Percentiles rank a stretch among this genome's conserved stretches.
Evolutionary conservation across 2,888 invertebrate species (phyloP).

Genomic region (Pseudolycoriella hygida): DNA sequence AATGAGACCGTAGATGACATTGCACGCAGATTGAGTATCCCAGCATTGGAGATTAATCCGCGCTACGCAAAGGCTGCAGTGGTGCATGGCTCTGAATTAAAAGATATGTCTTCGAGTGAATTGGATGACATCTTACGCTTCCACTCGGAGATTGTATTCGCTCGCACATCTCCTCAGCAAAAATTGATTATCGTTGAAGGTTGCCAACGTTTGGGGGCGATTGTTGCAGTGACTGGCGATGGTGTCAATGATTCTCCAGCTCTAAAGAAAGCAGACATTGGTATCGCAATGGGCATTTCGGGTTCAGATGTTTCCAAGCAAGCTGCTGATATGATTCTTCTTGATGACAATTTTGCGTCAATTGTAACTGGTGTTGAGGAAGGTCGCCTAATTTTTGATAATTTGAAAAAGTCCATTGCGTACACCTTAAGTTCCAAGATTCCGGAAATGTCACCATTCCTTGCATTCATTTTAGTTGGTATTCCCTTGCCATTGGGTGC

Average conservation of each 20-base stretch:
- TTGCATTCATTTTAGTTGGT: no score
- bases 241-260: slow-evolving; percentile 90
- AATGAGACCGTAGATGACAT: slow-evolving; percentile 90
- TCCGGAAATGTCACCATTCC: no score
- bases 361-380: slow-evolving; percentile 93
- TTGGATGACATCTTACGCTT: slow-evolving; percentile 84
- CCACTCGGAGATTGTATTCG: slow-evolving; percentile 93
- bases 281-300: slow-evolving; percentile 92
- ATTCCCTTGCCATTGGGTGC: no score
- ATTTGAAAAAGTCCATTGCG: slow-evolving; percentile 94
- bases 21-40: slow-evolving; percentile 76
- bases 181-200: slow-evolving; percentile 88
- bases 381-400: slow-evolving; percentile 91
- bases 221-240: slow-evolving; percentile 83
- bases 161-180: slow-evolving; percentile 88
- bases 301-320: slow-evolving; percentile 90
- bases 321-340: slow-evolving; percentile 98
- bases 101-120: slow-evolving; percentile 70
- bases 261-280: slow-evolving; percentile 82
- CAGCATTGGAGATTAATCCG: slow-evolving; percentile 77
- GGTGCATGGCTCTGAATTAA: slow-evolving; percentile 73
- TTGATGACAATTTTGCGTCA: no score
- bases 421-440: slow-evolving; percentile 88
- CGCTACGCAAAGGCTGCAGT: slow-evolving; percentile 85
- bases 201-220: slow-evolving; percentile 80